A percentile compares a stretch with the other conserved stretches of the same genome.
These are phyloP conservation scores for Leptopilina drosophilae DNA, from an alignment of 2,888 invertebrate species.

Conservation along the genomic window DNA sequence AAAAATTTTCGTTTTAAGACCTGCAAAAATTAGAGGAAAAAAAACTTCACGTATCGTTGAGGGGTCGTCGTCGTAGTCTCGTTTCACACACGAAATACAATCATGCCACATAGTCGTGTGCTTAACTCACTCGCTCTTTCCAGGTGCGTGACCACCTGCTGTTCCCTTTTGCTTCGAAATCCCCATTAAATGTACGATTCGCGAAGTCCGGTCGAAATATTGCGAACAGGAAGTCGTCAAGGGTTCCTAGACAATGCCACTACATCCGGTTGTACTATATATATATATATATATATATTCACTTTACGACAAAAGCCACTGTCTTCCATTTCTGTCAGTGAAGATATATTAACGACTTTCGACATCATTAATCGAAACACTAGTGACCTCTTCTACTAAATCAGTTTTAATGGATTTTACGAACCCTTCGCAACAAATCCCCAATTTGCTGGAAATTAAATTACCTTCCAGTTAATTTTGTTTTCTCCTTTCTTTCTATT, in stretches of 20 bases:
- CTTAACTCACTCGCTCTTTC: conserved; percentile 41
- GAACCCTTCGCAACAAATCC: background rate
- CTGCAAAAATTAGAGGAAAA: conserved; percentile 4
- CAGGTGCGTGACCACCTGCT: conserved; percentile 73
- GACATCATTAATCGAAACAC: background rate
- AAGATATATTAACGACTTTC: conserved; percentile 31
- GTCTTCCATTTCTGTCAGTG: conserved; percentile 46
- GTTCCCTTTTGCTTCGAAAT: conserved; percentile 60
- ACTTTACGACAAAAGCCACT: conserved; percentile 43
- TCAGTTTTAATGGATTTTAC: background rate
- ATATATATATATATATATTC: background rate
- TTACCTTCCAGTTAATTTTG: too few relatives aligned
- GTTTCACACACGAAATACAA: conserved; percentile 49
- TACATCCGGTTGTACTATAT: conserved; percentile 42
- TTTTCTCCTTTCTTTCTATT: too few relatives aligned
- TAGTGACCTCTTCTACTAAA: background rate
- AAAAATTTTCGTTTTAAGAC: conserved; percentile 54
- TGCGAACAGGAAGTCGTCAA: conserved; percentile 64
- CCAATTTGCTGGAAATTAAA: too few relatives aligned
- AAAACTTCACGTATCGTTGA: conserved; percentile 23
- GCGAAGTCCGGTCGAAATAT: conserved; percentile 68
- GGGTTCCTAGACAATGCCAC: conserved; percentile 63
- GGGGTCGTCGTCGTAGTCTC: conserved; percentile 42
- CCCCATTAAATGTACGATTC: conserved; percentile 59
- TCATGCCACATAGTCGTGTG: conserved; percentile 49